Evolutionary conservation across 2,113 vertebrate species (phyloP).

Genomic region (Chlamydotis undulata): DNA sequence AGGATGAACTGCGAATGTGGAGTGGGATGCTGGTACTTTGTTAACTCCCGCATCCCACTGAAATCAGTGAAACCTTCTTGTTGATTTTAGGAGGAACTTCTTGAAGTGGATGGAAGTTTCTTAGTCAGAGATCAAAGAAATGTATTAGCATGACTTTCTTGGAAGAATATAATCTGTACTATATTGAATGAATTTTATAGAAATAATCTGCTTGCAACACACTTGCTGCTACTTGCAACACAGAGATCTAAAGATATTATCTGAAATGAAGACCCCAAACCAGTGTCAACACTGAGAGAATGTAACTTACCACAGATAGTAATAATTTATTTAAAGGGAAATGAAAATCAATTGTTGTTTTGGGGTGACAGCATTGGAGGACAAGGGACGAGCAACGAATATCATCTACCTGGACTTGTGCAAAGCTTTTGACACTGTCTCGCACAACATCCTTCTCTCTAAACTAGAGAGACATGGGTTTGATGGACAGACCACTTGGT

Average conservation of each 20-base stretch:
- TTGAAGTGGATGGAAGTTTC: not conserved
- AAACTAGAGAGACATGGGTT: too few species aligned
- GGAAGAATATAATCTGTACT: not conserved
- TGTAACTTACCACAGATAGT: not conserved
- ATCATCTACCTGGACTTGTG: too few species aligned
- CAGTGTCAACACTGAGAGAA: not conserved
- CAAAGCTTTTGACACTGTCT: too few species aligned
- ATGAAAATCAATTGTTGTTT: not conserved
- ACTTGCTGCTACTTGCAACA: not conserved
- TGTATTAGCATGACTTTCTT: not conserved
- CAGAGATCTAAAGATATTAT: not conserved
- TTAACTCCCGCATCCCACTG: not conserved
- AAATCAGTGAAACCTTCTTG: not conserved
- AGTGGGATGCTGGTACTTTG: not conserved
- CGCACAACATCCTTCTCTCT: too few species aligned
- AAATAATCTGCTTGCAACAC: not conserved
- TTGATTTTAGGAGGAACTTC: not conserved
- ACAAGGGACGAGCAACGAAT: too few species aligned
- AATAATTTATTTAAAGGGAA: not conserved
- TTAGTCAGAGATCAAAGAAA: not conserved
- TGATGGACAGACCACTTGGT: too few species aligned
- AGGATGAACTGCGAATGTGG: not conserved
- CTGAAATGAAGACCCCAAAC: not conserved
- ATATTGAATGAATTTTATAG: not conserved
- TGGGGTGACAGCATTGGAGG: not conserved